phyloP scores from a whole-genome alignment of 2,797 vertebrate species.

The Rhynchotus rufescens region DNA sequence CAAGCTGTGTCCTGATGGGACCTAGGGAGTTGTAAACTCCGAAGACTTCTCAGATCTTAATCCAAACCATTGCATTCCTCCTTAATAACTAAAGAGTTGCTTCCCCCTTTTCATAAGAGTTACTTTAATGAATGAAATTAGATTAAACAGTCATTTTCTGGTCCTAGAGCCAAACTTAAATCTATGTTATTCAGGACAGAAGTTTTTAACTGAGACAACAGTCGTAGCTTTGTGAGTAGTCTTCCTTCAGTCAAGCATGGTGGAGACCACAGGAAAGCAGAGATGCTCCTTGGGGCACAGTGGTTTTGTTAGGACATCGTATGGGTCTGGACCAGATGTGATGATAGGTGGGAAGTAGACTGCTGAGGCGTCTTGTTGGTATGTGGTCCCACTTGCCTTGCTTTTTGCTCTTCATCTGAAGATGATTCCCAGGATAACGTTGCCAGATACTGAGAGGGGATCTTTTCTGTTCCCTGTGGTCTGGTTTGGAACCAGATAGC shows the following conservation, averaged over 20 bases:
- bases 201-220: background rate
- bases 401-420: background rate
- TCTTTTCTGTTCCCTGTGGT: rapidly evolving
- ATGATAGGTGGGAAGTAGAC: background rate
- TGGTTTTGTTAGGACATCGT: background rate
- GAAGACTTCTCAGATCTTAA: background rate
- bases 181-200: background rate
- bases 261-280: background rate
- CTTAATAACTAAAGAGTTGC: background rate
- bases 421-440: background rate
- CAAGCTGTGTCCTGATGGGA: rapidly evolving
- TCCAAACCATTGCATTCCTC: background rate
- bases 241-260: rapidly evolving
- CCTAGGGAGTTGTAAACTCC: background rate
- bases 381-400: background rate
- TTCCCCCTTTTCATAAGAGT: background rate
- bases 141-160: background rate
- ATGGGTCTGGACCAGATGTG: background rate
- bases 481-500: background rate
- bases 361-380: background rate
- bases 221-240: background rate
- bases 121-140: background rate
- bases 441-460: background rate
- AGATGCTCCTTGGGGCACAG: background rate
- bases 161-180: background rate